Base-by-base conservation (phyloP, 2,113 vertebrate genomes). In the Gymnarchus niloticus region DNA sequence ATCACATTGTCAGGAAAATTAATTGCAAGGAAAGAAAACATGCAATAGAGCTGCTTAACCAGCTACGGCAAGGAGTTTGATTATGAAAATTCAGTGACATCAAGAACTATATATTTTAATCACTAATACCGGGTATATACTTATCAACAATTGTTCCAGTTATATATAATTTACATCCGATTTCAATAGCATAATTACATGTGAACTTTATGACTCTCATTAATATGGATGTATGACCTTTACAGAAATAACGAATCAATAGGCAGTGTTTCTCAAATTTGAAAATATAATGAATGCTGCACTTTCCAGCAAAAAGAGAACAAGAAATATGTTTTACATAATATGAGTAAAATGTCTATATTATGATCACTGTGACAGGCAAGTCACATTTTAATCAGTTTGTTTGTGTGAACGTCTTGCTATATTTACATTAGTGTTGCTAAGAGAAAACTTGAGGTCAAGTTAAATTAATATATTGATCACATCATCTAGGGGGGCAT, bases 221-320 rank as follows among this genome's bases (percentile, higher is more conserved):
- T 89, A 87, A 86, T 92, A 92, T 84, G 88, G 92, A 94, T 91
- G 89, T 90, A 90, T 93, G 93, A 94, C 92, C 94, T 94, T 95
- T 93, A 81, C 73, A 28, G 88, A 92, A 92, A 92, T 89, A 92
- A 91, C 89, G 90, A 91, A 93, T 95, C 92, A 94, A 92, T 93
- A 92, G 90, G 88, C 88, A 88, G 90, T 92, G 92, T 92, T 83
- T 89, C 87, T 88, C 90, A 89, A 86, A 69, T 48, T 37, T 56
- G 52, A 69, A 84, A 84, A 52, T 86, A 87, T 90, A 93, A 94
- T 93, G 91, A 93, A 91, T 91, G 90, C 89, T 52, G 81, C 85
- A 88, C 28, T 83, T 88, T 88, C 91, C 84, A 91, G 91, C 92
- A 88, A 41, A 82, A 54, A 33, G 51, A 10, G 25, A 33, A 54